Evolutionary conservation across 2,888 invertebrate genomes (phyloP), one percentile per base, ranked within the genome.

Genomic region (Hypsopygia costalis): DNA sequence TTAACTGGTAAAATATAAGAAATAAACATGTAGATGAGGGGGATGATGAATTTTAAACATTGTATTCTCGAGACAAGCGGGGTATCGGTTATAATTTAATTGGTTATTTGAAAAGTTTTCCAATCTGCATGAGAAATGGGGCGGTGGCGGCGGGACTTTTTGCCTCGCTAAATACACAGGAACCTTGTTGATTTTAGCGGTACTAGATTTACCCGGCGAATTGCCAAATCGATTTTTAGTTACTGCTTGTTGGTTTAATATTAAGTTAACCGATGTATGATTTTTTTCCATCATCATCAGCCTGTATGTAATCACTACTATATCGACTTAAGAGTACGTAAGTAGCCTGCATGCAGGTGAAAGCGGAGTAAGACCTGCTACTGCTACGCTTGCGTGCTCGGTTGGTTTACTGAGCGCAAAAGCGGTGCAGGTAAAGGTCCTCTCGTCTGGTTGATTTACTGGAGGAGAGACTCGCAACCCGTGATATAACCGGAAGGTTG

Each of bases 31-130:
- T 49, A 60, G 61, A 69, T 67, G 49, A 48, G 28, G 39, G 32
- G 36, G 40, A 49, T 55, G 62, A 67, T 70, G 71, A 69, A 69
- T 71, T 67, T 65, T 57, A 70, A 71, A 60, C 61, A 58, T 38
- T 46, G 52, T 48, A 50, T 41, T 55, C 49, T 39, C 46, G 46
- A 51, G 46, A 55, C 53, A 48, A 50, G 49, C 47, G 37, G 36
- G 42, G 55, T 67, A 67, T 69, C 62, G 60, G 60, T 63, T 67
- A 62, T 70, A 66, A 69, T 66, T 71, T 76, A 78, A 80, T 79
- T 80, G 78, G 73, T 70, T 78, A 72, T 72, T 69, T 62, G 59
- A 59, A 65, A 78, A 80, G 56, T 81, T 80, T 81, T 73, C 71
- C 79, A 79, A 81, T 79, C 72, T 78, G 61, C 74, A 74, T 71